Evolutionary conservation across 2,113 vertebrate genomes (phyloP).

Genomic region (Ibidorhyncha struthersii): DNA sequence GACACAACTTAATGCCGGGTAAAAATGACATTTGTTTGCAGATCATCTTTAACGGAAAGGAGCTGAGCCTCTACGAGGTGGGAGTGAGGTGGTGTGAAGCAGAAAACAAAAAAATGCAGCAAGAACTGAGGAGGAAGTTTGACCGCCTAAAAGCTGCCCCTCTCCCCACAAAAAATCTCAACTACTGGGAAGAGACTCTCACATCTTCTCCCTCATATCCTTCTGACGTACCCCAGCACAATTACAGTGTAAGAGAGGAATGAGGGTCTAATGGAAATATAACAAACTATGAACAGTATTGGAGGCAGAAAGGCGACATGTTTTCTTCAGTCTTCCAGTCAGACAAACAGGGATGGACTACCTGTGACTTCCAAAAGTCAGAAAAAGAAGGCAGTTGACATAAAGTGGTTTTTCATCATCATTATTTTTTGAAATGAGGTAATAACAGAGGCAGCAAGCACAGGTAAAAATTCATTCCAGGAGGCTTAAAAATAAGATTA

Average conservation of each 20-base stretch:
- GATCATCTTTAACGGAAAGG: not conserved
- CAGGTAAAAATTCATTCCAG: not conserved
- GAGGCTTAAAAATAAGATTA: not conserved
- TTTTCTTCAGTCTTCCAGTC: not conserved
- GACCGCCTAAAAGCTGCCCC: not conserved
- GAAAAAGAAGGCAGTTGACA: not conserved
- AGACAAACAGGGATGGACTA: not conserved
- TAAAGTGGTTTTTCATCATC: not conserved
- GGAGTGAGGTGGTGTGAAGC: not conserved
- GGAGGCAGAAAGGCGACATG: not conserved
- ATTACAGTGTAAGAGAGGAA: not conserved
- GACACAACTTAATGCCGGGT: not conserved
- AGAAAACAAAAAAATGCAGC: not conserved
- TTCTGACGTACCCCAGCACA: not conserved
- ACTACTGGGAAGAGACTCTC: not conserved
- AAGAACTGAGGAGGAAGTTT: not conserved
- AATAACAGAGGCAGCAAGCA: not conserved
- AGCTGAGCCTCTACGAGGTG: not conserved
- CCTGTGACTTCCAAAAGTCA: not conserved
- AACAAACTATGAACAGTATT: not conserved
- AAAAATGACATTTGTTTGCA: not conserved
- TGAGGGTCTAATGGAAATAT: not conserved
- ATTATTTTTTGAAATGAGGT: not conserved
- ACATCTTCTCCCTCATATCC: not conserved
- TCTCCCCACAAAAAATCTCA: not conserved